Percentiles rank a stretch among this genome's conserved stretches.
These are phyloP conservation scores for Arctia plantaginis DNA, from an alignment of 2,888 invertebrate species.

Conservation along the genomic window DNA sequence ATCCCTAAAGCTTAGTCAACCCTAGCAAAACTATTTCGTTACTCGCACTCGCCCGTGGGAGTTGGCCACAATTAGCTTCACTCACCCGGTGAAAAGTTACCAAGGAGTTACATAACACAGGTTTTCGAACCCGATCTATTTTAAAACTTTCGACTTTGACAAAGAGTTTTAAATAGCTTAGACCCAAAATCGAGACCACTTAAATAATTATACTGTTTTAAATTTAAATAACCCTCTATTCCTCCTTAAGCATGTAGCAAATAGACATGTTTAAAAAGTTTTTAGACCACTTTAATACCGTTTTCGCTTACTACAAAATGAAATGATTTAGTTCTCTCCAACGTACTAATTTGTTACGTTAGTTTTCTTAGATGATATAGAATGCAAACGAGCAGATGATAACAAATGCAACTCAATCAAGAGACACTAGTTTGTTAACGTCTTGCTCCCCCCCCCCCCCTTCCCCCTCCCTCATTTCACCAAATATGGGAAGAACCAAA, in stretches of 20 bases:
- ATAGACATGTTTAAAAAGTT: not conserved
- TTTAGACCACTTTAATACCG: not conserved
- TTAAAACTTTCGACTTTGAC: not conserved
- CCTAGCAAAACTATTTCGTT: slow-evolving; percentile 6
- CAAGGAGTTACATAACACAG: not conserved
- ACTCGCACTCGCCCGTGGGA: not conserved
- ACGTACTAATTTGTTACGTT: not conserved
- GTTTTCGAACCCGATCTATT: not conserved
- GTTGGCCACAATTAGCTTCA: not conserved
- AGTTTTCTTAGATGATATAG: too few relatives aligned
- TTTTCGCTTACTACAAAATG: not conserved
- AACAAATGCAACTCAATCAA: too few relatives aligned
- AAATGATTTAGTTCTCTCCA: not conserved
- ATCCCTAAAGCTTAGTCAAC: slow-evolving; percentile 3
- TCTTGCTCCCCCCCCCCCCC: too few relatives aligned
- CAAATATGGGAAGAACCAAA: too few relatives aligned
- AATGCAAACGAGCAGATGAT: too few relatives aligned
- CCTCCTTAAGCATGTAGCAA: not conserved
- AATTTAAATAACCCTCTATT: not conserved
- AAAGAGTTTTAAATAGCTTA: not conserved
- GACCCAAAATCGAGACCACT: not conserved
- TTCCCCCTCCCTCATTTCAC: too few relatives aligned
- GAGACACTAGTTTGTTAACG: too few relatives aligned
- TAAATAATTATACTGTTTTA: not conserved
- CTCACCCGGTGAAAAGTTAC: not conserved